phyloP scores from a whole-genome alignment of 2,888 invertebrate species.

The Chalcosyrphus nemorum region DNA sequence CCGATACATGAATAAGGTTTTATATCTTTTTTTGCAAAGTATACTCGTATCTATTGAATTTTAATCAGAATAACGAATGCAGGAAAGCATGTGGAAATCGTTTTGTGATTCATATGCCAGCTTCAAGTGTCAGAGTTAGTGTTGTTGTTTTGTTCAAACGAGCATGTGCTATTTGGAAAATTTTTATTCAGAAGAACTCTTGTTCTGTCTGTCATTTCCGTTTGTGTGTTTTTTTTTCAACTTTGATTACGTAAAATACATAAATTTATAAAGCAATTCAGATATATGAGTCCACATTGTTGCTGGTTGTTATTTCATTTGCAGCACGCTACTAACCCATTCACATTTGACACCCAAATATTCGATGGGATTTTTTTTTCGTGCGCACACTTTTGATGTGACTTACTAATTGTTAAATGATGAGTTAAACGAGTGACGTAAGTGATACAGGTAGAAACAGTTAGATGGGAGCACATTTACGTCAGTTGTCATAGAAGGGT shows the following conservation, averaged over 20 bases:
- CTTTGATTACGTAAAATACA: neutral
- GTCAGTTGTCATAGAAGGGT: too few relatives aligned
- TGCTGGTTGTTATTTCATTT: too few relatives aligned
- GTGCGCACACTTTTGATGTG: too few relatives aligned
- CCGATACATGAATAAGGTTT: neutral
- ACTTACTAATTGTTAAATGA: too few relatives aligned
- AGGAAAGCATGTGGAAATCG: conserved; percentile 20
- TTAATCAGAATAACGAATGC: conserved; percentile 48
- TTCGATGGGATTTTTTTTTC: too few relatives aligned
- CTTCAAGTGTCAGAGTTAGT: neutral
- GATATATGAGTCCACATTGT: too few relatives aligned
- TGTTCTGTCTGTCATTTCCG: conserved; percentile 2
- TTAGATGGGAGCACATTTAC: too few relatives aligned
- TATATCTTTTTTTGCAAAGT: conserved; percentile 7
- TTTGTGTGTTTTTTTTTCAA: neutral
- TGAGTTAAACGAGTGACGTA: too few relatives aligned
- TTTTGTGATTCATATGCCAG: conserved; percentile 37
- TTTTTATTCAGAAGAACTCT: neutral
- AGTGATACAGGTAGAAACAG: too few relatives aligned
- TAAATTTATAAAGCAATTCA: neutral
- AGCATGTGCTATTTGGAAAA: conserved; percentile 11
- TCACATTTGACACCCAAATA: too few relatives aligned
- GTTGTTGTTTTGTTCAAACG: conserved; percentile 11
- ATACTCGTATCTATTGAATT: conserved; percentile 51
- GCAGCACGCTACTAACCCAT: too few relatives aligned